Conservation (phyloP, 2,888 invertebrate species). For the Diarsia brunnea region DNA sequence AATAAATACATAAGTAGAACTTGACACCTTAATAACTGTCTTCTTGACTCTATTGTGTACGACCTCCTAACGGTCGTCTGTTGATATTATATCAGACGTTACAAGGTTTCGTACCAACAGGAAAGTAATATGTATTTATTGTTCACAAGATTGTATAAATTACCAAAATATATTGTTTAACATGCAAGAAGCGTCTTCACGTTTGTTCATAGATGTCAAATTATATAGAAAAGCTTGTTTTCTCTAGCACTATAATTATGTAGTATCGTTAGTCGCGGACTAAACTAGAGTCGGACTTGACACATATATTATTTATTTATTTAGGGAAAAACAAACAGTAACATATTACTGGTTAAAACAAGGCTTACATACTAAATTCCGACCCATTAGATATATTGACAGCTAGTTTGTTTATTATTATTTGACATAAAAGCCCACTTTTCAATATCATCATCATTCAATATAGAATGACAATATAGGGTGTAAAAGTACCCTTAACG, state of each 20-base stretch:
- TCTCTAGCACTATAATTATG: background rate
- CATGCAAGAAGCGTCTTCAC: slow-evolving; percentile 4
- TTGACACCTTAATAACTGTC: slow-evolving; percentile 15
- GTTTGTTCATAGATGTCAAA: slow-evolving; percentile 20
- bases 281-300: too few species aligned
- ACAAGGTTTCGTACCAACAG: slow-evolving; percentile 28
- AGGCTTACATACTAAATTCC: too few species aligned
- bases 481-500: too few species aligned
- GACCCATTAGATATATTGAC: too few species aligned
- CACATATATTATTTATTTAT: too few species aligned
- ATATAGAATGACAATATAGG: too few species aligned
- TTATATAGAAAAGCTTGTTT: background rate
- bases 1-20: slow-evolving; percentile 1
- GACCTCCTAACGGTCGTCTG: slow-evolving; percentile 13
- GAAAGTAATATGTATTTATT: slow-evolving; percentile 39
- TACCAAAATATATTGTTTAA: slow-evolving; percentile 19
- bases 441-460: too few species aligned
- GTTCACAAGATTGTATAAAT: slow-evolving; percentile 40
- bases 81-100: slow-evolving; percentile 34
- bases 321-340: too few species aligned
- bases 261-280: too few species aligned
- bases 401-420: too few species aligned
- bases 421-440: too few species aligned
- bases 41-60: slow-evolving; percentile 2
- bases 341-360: too few species aligned